Percentiles rank a stretch among this genome's conserved stretches.
phyloP scores from a whole-genome alignment of 2,797 vertebrate species.

The Jordanella pulchra region DNA sequence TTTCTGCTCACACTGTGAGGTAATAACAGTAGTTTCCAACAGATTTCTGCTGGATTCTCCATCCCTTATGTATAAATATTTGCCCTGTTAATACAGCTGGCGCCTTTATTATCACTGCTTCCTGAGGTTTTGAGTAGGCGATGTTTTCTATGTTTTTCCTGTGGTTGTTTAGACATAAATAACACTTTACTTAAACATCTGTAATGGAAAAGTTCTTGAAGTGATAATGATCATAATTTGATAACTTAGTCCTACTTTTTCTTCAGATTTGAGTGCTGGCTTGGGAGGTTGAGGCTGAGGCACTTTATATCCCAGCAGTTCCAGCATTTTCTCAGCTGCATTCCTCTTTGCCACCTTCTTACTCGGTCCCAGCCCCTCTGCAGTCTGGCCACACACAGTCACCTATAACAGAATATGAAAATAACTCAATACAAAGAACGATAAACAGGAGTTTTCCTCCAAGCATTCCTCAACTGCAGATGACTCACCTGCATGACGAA shows the following conservation, averaged over 20 bases:
- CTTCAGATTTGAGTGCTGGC: slow-evolving; percentile 96
- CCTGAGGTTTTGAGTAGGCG: neutral
- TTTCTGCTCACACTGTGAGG: neutral
- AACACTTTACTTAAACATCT: neutral
- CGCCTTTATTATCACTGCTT: neutral
- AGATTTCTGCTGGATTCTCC: neutral
- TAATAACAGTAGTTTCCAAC: too few species aligned
- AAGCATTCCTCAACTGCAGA: neutral
- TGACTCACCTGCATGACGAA: slow-evolving; percentile 89
- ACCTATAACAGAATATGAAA: slow-evolving; percentile 77
- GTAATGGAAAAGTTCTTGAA: too few species aligned
- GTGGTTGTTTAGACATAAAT: neutral
- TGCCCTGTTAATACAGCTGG: neutral
- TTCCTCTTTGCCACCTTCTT: slow-evolving; percentile 99
- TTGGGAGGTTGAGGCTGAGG: slow-evolving; percentile 94
- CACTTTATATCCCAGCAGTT: slow-evolving; percentile 95
- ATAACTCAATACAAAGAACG: neutral
- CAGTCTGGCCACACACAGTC: slow-evolving; percentile 88
- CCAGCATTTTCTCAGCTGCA: slow-evolving; percentile 98
- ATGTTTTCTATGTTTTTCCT: neutral
- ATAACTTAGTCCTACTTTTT: slow-evolving; percentile 80
- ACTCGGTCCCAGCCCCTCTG: slow-evolving; percentile 94
- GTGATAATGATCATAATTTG: neutral
- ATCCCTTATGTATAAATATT: neutral
- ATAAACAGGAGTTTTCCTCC: too few species aligned